Evolutionary conservation across 2,797 vertebrate genomes (phyloP), one percentile per base, ranked within the genome.

Genomic region (Pogonophryne albipinna): DNA sequence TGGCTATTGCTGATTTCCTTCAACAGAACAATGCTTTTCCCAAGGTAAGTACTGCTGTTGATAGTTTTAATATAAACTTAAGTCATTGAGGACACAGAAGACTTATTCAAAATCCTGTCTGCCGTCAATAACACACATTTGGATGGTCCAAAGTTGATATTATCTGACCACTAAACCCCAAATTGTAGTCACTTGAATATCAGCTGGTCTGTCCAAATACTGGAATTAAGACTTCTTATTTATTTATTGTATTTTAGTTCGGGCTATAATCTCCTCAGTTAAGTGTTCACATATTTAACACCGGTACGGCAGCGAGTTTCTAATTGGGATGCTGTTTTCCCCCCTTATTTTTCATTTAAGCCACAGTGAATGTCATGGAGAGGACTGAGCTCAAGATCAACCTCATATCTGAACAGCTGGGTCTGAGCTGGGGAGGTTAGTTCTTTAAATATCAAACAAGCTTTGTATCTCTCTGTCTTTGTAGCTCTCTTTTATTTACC

Each of bases 351-450:
- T 41, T 81, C 20, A 73, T 38, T 79, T 57, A 61, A 96, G 96
- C 93, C 45, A 78, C 95, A 58, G 93, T 95, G 62, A 96, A 96
- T 58, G 97, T 94, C 77, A 95, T 96, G 1, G 97, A 99, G 76
- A 95, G 94, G 70, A 94, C 95, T 0, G 97, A 99, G 63, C 90
- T 97, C 94, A 99, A 98, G 95, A 97, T 99, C 93, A 95, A 96
- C 0, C 82, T 98, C 45, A 97, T 99, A 85, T 95, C 97, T 9
- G 98, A 99, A 3, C 97, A 99, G 80, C 93, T 99, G 23, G 98
- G 98, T 58, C 94, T 98, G 85, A 99, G 98, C 92, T 99, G 98
- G 98, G 97, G 98, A 0, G 98, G 98, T 99, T 74, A 95, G 96
- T 95, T 0, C 0, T 45, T 42, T 15, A 1, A 57, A 50, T 10